phyloP scores from a whole-genome alignment of 2,797 vertebrate species.

The Gorsachius magnificus region DNA sequence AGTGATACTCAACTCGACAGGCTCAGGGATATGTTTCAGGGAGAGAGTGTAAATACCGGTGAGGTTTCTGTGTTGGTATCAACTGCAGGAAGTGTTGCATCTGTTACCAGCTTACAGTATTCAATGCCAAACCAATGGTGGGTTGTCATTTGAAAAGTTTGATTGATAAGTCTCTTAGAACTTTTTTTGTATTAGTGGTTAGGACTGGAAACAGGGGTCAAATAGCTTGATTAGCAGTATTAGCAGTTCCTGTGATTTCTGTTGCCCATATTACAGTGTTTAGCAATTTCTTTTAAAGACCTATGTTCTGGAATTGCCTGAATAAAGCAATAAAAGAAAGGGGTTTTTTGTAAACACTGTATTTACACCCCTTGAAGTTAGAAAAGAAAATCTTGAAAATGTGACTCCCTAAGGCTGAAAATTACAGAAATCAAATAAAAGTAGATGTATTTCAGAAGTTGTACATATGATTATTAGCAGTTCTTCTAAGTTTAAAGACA shows the following conservation, averaged over 20 bases:
- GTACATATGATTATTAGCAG: background rate
- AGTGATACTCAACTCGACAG: background rate
- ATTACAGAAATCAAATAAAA: background rate
- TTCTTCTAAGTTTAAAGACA: background rate
- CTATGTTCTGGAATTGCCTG: background rate
- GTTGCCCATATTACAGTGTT: background rate
- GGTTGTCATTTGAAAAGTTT: background rate
- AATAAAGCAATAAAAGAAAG: background rate
- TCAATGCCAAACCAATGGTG: background rate
- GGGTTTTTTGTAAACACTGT: background rate
- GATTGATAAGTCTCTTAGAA: background rate
- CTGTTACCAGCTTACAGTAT: background rate
- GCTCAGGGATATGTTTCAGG: background rate
- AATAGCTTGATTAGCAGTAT: background rate
- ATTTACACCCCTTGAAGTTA: background rate
- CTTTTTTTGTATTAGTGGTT: background rate
- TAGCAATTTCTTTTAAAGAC: background rate
- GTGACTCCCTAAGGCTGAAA: background rate
- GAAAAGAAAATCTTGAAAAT: background rate
- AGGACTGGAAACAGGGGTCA: background rate
- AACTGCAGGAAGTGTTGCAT: background rate
- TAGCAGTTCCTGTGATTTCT: background rate
- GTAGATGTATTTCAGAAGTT: background rate
- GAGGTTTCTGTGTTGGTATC: background rate
- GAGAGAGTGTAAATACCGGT: background rate